Base-by-base conservation (phyloP, 2,797 vertebrate genomes). In the Meda fulgida region DNA sequence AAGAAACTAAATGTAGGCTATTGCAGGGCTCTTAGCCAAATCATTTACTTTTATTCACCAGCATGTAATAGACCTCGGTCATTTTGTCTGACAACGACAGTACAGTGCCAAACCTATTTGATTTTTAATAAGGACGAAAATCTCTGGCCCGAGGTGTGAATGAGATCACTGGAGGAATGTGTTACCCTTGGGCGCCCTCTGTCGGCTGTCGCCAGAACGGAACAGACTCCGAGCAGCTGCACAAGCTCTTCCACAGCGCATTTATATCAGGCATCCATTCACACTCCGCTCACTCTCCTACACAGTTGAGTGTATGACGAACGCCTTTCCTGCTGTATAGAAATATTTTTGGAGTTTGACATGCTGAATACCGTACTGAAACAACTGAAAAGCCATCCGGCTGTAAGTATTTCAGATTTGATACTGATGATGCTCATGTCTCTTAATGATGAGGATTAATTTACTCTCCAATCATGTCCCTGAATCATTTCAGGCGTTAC, bases 371-470 rank as follows among this genome's bases (percentile, higher is more conserved):
- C 80, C 1, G 86, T 96, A 55, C 73, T 29, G n/a, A 95, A 94
- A 60, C 94, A 94, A 84, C 71, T 96, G 0, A 93, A 81, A 89
- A 93, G 5, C 81, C 94, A 95, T 67, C 94, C 94, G 4, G 91
- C 94, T 72, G 94, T 95, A 79, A 95, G 94, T 95, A 48, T 53
- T 3, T 0, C 9, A 1, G 5, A 0, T 8, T 29, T 10, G 7
- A 4, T 79, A 31, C 14, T 13, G 48, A 3, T 26, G 38, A 80
- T 66, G 40, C 13, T 69, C 29, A 14, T 18, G 7, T 69, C 9
- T 19, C 21, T 80, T n/a, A 26, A 10, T 69, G 6, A 34, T 67
- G 63, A 67, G 16, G 14, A 26, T 71, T 81, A 23, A 51, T 70
- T 53, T 14, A 48, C 55, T 69, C 34, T 70, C 23, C 38, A 18